Evolutionary conservation across 2,113 vertebrate genomes (phyloP).

Genomic region (Pardalotus punctatus): DNA sequence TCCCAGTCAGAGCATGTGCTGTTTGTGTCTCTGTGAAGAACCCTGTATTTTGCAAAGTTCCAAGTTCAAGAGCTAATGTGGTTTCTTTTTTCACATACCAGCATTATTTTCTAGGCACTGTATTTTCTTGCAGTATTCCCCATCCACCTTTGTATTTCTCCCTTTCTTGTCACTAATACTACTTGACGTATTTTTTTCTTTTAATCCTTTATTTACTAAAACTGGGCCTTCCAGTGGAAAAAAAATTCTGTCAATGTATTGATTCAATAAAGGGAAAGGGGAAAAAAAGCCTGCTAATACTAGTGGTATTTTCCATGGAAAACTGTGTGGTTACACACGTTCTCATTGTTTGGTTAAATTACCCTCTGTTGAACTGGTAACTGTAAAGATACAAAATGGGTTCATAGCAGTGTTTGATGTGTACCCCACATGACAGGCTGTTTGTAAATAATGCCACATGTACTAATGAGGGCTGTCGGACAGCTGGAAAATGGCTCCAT

Average conservation of each 20-base stretch:
- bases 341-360: not conserved
- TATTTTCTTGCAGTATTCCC: not conserved
- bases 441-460: fast-evolving
- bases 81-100: not conserved
- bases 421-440: not conserved
- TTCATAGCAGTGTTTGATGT: not conserved
- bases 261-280: not conserved
- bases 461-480: not conserved
- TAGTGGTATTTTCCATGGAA: not conserved
- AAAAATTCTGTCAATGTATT: not conserved
- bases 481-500: not conserved
- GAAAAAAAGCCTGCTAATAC: not conserved
- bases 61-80: not conserved
- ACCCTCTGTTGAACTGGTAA: not conserved
- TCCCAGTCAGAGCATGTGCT: not conserved
- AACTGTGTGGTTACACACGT: not conserved
- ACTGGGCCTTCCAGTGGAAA: not conserved
- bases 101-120: not conserved
- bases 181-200: not conserved
- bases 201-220: not conserved
- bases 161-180: not conserved
- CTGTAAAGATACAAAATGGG: not conserved
- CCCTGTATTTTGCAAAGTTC: not conserved
- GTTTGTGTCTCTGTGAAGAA: not conserved
- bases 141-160: not conserved